These are phyloP conservation scores for Jordanella pulchra DNA, from an alignment of 2,797 vertebrate species.

Conservation along the genomic window DNA sequence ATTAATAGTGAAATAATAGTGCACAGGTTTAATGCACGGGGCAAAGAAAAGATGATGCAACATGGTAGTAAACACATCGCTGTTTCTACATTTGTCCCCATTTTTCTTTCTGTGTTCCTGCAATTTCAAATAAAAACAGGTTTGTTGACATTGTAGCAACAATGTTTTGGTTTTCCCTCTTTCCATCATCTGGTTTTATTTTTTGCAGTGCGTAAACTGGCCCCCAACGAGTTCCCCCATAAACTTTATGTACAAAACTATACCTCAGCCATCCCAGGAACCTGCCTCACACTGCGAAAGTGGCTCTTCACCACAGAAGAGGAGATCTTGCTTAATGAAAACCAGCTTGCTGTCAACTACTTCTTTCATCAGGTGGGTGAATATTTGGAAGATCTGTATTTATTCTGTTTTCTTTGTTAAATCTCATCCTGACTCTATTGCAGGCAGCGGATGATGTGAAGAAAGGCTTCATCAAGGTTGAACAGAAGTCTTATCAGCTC, in stretches of 20 bases:
- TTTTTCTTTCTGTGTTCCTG: neutral
- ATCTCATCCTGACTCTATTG: neutral
- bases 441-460: slow-evolving; percentile 95
- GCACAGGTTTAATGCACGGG: neutral
- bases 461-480: slow-evolving; percentile 91
- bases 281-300: slow-evolving; percentile 92
- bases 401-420: slow-evolving; percentile 4
- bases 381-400: neutral
- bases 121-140: neutral
- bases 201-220: slow-evolving; percentile 88
- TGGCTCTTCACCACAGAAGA: slow-evolving; percentile 97
- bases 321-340: slow-evolving; percentile 93
- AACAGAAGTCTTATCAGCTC: slow-evolving; percentile 95
- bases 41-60: slow-evolving; percentile 6
- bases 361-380: slow-evolving; percentile 87
- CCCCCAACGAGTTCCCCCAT: slow-evolving; percentile 97
- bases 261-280: slow-evolving; percentile 94
- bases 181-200: slow-evolving; percentile 1
- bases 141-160: neutral
- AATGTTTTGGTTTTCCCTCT: neutral
- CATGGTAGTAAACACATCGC: neutral
- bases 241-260: slow-evolving; percentile 98
- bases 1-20: neutral
- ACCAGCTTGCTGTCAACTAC: slow-evolving; percentile 91
- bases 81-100: neutral